Percentiles rank a stretch among this genome's conserved stretches.
Conservation (phyloP, 2,113 vertebrate genomes). For the Petaurus breviceps region DNA sequence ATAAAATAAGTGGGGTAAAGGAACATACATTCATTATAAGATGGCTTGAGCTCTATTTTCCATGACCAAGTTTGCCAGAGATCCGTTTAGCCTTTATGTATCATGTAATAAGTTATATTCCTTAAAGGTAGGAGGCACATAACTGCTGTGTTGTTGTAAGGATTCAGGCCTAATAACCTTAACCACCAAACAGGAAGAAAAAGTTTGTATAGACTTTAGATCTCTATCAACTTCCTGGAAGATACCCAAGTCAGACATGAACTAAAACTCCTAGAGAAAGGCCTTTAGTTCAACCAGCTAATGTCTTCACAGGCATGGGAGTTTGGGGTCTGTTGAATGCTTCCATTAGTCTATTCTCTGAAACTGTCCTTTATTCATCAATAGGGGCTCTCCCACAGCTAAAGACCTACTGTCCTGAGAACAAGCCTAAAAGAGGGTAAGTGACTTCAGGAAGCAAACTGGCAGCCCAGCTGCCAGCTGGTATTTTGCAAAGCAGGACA, state of each 20-base stretch:
- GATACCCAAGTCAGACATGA: conserved; percentile 29
- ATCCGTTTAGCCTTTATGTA: neutral
- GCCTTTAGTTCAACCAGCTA: neutral
- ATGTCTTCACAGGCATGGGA: neutral
- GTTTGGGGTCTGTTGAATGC: neutral
- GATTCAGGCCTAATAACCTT: neutral
- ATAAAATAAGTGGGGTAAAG: neutral
- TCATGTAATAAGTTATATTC: neutral
- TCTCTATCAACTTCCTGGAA: neutral
- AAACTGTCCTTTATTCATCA: conserved; percentile 5
- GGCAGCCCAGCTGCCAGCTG: conserved; percentile 62
- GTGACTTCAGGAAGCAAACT: conserved; percentile 61
- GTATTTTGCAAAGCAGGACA: conserved; percentile 72
- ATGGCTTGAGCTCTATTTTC: neutral
- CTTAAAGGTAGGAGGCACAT: neutral
- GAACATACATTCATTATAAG: neutral
- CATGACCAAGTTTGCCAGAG: neutral
- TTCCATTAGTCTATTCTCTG: neutral
- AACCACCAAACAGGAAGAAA: neutral
- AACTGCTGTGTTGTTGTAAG: neutral
- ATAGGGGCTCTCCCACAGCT: conserved; percentile 3
- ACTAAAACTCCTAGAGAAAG: conserved; percentile 45
- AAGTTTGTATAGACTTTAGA: neutral
- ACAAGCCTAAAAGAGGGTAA: conserved; percentile 36
- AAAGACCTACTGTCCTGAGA: conserved; percentile 1